Evolutionary conservation across 2,888 invertebrate genomes (phyloP), one percentile per base, ranked within the genome.

Genomic region (Palloptera scutellata): DNA sequence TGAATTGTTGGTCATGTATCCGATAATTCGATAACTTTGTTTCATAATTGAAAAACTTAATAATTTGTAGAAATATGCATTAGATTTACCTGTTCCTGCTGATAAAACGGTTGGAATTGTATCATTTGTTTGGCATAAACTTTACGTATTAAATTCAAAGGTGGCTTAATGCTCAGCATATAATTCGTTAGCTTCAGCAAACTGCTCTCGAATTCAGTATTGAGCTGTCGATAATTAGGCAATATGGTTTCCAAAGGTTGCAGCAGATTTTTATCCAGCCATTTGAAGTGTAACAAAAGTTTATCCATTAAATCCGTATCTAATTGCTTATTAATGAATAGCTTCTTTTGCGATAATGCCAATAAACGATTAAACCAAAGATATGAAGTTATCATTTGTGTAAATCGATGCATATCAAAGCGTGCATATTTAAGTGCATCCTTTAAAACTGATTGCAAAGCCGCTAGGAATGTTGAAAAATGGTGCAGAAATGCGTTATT

Each of bases 221-320:
- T 73, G 2, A 71, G 52, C 30, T 69, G 69, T 8, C 66, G 68
- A 63, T 57, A 71, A 45, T 74, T 66, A 1, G 74, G 74, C 6
- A 77, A 13, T 20, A 77, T 10, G 40, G 69, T 64, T 1, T 70
- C 58, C 1, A 79, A n/a, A 0, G 70, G 68, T 15, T 68, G 78
- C 1, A 91, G 77, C 30, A 90, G 83, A 82, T 89, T 87, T 79
- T 93, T 93, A 17, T 87, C 83, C 48, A 93, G 80, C 93, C 93
- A 94, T 81, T 90, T 91, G 75, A 89, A 91, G 78, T 93, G 92
- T 12, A 92, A 86, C 72, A 88, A 86, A 0, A 93, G 77, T 61
- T 89, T 86, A n/a, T 89, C 88, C 53, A 89, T 83, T 1, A 90
- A 84, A 69, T 89, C 88, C 61, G 88, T 85, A 70, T 86, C 85